These are phyloP conservation scores for Itoplectis maculator DNA, from an alignment of 2,888 invertebrate genomes.

Conservation along the genomic window DNA sequence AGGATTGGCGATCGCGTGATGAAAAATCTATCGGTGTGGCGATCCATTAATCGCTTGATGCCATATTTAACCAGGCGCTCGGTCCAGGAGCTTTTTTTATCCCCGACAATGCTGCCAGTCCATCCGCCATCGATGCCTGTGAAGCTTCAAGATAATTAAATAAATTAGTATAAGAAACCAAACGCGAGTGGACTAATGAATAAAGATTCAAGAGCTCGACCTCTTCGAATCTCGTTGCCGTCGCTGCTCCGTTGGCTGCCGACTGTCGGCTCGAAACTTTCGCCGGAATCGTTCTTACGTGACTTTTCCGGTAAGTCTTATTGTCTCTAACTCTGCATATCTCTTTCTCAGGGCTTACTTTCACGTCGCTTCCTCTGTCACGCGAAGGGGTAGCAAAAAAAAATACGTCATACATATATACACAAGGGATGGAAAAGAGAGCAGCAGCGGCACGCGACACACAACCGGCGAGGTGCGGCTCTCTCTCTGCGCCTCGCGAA, in stretches of 20 bases:
- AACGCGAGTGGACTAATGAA: slow-evolving; percentile 7
- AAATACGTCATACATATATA: not conserved
- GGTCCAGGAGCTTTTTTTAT: too few relatives aligned
- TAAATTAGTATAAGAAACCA: not conserved
- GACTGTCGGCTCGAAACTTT: too few relatives aligned
- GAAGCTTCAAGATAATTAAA: not conserved
- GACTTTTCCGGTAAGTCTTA: slow-evolving; percentile 3
- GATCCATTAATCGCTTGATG: too few relatives aligned
- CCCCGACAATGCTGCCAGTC: too few relatives aligned
- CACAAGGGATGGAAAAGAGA: slow-evolving; percentile 38
- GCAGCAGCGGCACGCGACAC: slow-evolving; percentile 15
- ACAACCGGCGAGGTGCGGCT: not conserved
- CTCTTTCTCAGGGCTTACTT: slow-evolving; percentile 5
- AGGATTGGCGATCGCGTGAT: too few relatives aligned
- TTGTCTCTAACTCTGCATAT: slow-evolving; percentile 17
- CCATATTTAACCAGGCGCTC: too few relatives aligned
- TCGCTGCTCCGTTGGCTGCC: not conserved
- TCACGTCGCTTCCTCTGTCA: not conserved
- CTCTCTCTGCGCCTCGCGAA: not conserved
- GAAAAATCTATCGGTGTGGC: too few relatives aligned
- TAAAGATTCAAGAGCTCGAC: not conserved
- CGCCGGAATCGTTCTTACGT: slow-evolving; percentile 14
- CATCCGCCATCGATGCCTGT: too few relatives aligned
- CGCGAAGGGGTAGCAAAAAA: not conserved
- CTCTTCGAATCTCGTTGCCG: too few relatives aligned